Percentiles rank a stretch among this genome's conserved stretches.
These are phyloP conservation scores for Syritta pipiens DNA, from an alignment of 2,888 invertebrate genomes.

Conservation along the genomic window DNA sequence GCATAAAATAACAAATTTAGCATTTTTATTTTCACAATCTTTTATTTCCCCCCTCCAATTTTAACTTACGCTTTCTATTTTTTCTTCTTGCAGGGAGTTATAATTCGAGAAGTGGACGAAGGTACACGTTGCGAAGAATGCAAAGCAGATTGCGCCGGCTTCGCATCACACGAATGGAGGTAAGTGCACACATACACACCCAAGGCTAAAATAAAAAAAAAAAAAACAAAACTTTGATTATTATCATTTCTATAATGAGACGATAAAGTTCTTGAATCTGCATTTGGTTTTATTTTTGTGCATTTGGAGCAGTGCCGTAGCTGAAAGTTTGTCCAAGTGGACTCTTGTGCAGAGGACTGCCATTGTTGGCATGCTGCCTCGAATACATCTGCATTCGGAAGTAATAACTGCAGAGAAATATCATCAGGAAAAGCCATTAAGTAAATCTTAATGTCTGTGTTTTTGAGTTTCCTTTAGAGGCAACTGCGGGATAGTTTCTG, in stretches of 20 bases:
- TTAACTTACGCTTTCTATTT: not conserved
- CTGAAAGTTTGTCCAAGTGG: no score
- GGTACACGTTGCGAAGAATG: conserved; percentile 93
- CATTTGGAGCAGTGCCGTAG: no score
- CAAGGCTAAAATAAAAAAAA: not conserved
- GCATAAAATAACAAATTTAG: not conserved
- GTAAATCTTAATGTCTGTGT: not conserved
- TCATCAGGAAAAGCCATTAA: not conserved
- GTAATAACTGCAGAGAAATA: not conserved
- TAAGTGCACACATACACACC: conserved; percentile 81
- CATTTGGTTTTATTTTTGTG: not conserved
- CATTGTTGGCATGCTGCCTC: conserved; percentile 43
- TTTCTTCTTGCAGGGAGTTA: conserved; percentile 91
- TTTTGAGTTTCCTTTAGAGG: no score
- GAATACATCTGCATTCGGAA: not conserved
- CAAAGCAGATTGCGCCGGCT: conserved; percentile 90
- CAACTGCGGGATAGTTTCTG: no score
- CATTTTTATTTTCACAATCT: conserved; percentile 6
- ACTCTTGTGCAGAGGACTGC: conserved; percentile 6
- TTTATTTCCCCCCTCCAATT: no score
- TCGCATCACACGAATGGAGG: conserved; percentile 93
- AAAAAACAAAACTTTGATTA: not conserved
- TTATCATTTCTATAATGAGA: no score
- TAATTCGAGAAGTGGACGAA: conserved; percentile 90
- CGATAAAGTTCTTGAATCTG: not conserved